phyloP scores from a whole-genome alignment of 2,888 invertebrate species.

The Carterocephalus palaemon region DNA sequence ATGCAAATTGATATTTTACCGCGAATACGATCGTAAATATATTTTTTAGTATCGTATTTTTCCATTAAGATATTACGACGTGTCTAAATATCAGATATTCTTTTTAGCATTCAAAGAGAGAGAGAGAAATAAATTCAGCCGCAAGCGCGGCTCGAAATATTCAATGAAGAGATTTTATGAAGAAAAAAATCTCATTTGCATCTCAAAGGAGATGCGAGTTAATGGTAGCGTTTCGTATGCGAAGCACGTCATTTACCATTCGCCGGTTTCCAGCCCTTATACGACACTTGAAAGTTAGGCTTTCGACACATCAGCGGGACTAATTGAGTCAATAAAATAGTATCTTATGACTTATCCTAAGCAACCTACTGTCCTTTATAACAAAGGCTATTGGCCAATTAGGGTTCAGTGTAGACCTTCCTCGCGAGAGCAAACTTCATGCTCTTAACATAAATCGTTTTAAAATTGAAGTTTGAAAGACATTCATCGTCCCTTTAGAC shows the following conservation, averaged over 20 bases:
- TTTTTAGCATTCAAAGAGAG: conserved; percentile 47
- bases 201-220: conserved; percentile 73
- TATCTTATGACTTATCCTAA: conserved; percentile 25
- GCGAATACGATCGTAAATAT: conserved; percentile 3
- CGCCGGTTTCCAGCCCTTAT: conserved; percentile 62
- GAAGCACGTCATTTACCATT: conserved; percentile 65
- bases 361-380: conserved; percentile 25
- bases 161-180: conserved; percentile 72
- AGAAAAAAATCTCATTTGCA: conserved; percentile 71
- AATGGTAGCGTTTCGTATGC: conserved; percentile 68
- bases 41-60: conserved; percentile 21
- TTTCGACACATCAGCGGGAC: conserved; percentile 31
- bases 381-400: conserved; percentile 22
- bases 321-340: conserved; percentile 29
- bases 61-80: conserved; percentile 16
- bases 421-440: conserved; percentile 7
- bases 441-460: conserved; percentile 18
- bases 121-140: conserved; percentile 61
- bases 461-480: conserved; percentile 11
- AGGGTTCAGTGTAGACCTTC: conserved; percentile 17
- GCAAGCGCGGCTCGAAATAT: conserved; percentile 65
- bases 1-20: conserved; percentile 2
- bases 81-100: conserved; percentile 34
- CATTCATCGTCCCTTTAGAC: conserved; percentile 8
- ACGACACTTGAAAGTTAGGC: conserved; percentile 49